Base-by-base conservation (phyloP, 1,140 invertebrate species). In the Andrena cerasifolii region DNA sequence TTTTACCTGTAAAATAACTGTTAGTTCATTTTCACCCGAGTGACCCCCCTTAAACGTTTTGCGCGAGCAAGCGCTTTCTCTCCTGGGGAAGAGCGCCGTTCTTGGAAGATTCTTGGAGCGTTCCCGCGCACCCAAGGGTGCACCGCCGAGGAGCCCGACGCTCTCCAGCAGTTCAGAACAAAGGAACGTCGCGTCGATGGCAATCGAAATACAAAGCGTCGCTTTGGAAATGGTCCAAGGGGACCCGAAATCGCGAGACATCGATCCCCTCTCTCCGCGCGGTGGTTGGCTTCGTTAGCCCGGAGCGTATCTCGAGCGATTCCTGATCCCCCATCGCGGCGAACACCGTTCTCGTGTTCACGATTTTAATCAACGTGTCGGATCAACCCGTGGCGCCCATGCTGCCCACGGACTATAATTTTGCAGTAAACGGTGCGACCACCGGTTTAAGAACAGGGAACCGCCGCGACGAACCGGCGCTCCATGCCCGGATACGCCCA, bases 401-500 rank as follows among this genome's bases (percentile, higher is more conserved):
- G 26, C 1, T 26, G 24, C 70, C 56, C 63, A 21, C 51, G n/a
- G 47, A 81, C 82, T 85, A 84, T 84, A 85, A 85, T 84, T 85
- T 85, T 53, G 83, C 67, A 68, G 70, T 84, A 85, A 85, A 85
- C 56, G 82, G 43, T 58, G 59, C 67, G 82, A 61, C 45, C n/a
- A 67, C 36, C 53, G 36, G 31, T 51, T 56, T 54, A 59, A 76
- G 65, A 58, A 76, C 73, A 47, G 73, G 43, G 28, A 83, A 79
- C 61, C 62, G 65, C 36, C 67, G 81, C 47, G 47, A 79, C 66
- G 68, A 78, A 80, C 66, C 80, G 68, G 12, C 51, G 40, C 28
- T 63, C 62, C 28, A 12, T 40, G 6, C 65, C 53, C 53, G 10
- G 33, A 47, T 65, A 79, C 61, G 67, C 65, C 49, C 74, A 65